Evolutionary conservation across 2,888 invertebrate species (phyloP), one percentile per base, ranked within the genome.

Genomic region (Microplitis deprimator): DNA sequence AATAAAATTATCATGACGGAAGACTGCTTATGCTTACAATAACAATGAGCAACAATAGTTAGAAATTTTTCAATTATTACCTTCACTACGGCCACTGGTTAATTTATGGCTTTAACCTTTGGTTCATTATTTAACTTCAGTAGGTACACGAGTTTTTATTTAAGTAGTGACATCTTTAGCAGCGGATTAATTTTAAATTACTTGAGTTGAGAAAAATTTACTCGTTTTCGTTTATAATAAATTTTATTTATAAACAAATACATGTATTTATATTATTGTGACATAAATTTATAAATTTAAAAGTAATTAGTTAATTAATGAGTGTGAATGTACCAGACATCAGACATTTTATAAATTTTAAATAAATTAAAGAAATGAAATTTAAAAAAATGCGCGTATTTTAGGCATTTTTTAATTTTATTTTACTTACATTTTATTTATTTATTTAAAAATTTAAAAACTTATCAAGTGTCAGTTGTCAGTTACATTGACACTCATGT

Each of bases 31-130:
- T 62, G 50, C 17, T 62, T n/a, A 62, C 16, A 62, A 62, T 62
- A 62, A 62, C 62, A 62, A 62, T 62, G 62, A 62, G 62, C n/a
- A 62, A 62, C 62, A 62, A 62, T 62, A 62, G 7, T 17, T 62
- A 20, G 16, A 7, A 17, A 20, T 16, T 62, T 8, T 62, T 16
- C 20, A 16, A 62, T 62, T 62, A 17, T 62, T 62, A 62, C 62
- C 62, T 62, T 62, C 6, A 7, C 20, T 6, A 50, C 13, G 13
- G 62, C n/a, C 62, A 29, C 29, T 29, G 2, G 29, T 62, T 62
- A 17, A 6, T 17, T 62, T 62, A 10, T 8, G 16, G 8, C 8
- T 16, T 3, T 62, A 16, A 62, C 62, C 62, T 50, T 50, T 13
- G 13, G 13, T 50, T 50, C 13, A 50, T 50, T 50, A 50, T 50